phyloP scores from a whole-genome alignment of 2,888 invertebrate species.

The Euplagia quadripunctaria region DNA sequence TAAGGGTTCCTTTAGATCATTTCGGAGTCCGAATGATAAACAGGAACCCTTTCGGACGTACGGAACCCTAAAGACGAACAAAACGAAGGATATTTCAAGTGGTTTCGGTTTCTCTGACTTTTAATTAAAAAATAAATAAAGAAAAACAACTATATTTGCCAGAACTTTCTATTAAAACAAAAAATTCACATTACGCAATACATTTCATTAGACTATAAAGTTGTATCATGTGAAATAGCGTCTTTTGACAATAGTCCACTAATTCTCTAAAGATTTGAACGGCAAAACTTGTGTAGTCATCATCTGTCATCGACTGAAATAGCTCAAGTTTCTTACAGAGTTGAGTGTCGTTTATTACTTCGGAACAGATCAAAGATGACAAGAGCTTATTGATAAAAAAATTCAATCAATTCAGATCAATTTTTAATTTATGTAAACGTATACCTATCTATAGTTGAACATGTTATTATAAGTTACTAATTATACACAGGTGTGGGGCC shows the following conservation, averaged over 20 bases:
- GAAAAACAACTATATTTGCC: slow-evolving; percentile 9
- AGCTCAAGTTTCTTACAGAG: slow-evolving; percentile 29
- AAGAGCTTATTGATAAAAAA: slow-evolving; percentile 11
- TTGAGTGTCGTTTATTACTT: slow-evolving; percentile 16
- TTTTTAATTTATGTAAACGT: slow-evolving; percentile 17
- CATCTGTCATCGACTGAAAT: slow-evolving; percentile 44
- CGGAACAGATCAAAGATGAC: slow-evolving; percentile 22
- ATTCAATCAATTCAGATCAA: background rate
- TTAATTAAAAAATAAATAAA: slow-evolving; percentile 18
- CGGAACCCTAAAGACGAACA: background rate
- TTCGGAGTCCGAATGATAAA: too few species aligned
- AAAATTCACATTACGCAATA: slow-evolving; percentile 23
- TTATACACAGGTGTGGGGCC: background rate
- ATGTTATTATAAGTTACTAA: background rate
- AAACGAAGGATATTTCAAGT: background rate
- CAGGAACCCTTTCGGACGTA: too few species aligned
- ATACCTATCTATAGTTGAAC: background rate
- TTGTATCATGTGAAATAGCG: slow-evolving; percentile 26
- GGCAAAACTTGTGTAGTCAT: slow-evolving; percentile 31
- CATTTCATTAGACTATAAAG: slow-evolving; percentile 18
- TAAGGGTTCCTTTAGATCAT: background rate
- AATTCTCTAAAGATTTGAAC: slow-evolving; percentile 33
- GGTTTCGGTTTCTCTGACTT: slow-evolving; percentile 4
- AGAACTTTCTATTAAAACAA: slow-evolving; percentile 25
- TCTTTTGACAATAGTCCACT: slow-evolving; percentile 36